Base-by-base conservation (phyloP, 2,113 vertebrate species). In the Pantherophis guttatus region DNA sequence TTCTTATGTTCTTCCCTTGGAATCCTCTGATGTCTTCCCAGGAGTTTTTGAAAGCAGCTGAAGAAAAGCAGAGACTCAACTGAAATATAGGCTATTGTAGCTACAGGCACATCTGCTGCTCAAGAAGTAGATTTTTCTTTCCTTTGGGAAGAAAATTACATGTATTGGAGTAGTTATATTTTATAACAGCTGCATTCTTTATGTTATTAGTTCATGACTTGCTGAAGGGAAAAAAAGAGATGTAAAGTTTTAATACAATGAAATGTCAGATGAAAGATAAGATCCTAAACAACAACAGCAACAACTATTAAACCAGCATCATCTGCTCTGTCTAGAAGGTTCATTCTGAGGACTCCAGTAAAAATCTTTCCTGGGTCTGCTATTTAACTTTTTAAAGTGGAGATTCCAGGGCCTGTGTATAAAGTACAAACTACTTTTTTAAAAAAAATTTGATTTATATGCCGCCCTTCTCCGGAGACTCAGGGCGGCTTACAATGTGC, bases 71-170 rank as follows among this genome's bases (percentile, higher is more conserved):
- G 55, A 24, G 53, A 93, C 6, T 89, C 90, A 89, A 52, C 33
- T 39, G 13, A 50, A 39, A 93, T 94, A 92, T 26, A 3, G 15
- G 70, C 92, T 94, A 44, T 92, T 94, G 48, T 94, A 94, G 91
- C 53, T 96, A 59, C 48, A 92, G 94, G 94, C 87, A 92, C 70
- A 62, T 96, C 21, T 91, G 87, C 87, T 58, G 95, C 95, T 48
- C 87, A 93, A 86, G 93, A 95, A 94, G 87, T 93, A 91, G 33
- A 93, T 93, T 21, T 91, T 55, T 58, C 48, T 5, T 1, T 19
- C 86, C 19, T 91, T 91, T 89, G 75, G 33, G 86, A 54, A 86
- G 65, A 55, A 91, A 91, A 86, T 91, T 59, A 88, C 86, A 88
- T 81, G 39, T 57, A 90, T 10, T n/a, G 55, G 70, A 58, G 70